Evolutionary conservation across 2,797 vertebrate genomes (phyloP), one percentile per base, ranked within the genome.

Genomic region (Molothrus ater): DNA sequence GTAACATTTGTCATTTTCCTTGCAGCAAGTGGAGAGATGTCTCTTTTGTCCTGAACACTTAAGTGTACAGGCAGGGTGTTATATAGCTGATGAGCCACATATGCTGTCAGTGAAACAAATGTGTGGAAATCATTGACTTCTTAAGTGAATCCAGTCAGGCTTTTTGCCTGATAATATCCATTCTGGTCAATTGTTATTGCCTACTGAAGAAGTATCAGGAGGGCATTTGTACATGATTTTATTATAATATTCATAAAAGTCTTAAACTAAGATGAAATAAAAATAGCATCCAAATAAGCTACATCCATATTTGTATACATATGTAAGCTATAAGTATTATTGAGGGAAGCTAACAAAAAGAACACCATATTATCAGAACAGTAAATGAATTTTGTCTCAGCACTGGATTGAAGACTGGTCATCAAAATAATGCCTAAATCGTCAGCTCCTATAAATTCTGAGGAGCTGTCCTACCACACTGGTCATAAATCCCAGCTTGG

Each of bases 151-250:
- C 50, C 42, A 51, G 56, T 78, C 80, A 78, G 78, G 64, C 28
- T 84, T 92, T 95, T 86, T 88, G 31, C 76, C 70, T 60, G 36
- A 20, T 72, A 66, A 86, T 84, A 73, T 79, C 69, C 43, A 80
- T 92, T 84, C 73, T 75, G 76, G 76, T 38, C 78, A 94, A 88
- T 59, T 75, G 66, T 90, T 94, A 84, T 32, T 93, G 69, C 82
- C 69, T 86, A 14, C 42, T 61, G 69, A 83, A 87, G 57, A 88
- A 73, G 25, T 64, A 86, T 61, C 43, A 59, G n/a, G 57, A 95
- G 42, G 28, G n/a, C 57, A 86, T 78, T 93, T 92, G 47, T 83
- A 78, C 25, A 32, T 65, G 16, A 2, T 54, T 75, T 96, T 82
- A 83, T 86, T 86, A 60, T 45, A 78, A 78, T 29, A 59, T 76